These are phyloP conservation scores for Stenoptilia bipunctidactyla DNA, from an alignment of 2,888 invertebrate genomes.

Conservation along the genomic window DNA sequence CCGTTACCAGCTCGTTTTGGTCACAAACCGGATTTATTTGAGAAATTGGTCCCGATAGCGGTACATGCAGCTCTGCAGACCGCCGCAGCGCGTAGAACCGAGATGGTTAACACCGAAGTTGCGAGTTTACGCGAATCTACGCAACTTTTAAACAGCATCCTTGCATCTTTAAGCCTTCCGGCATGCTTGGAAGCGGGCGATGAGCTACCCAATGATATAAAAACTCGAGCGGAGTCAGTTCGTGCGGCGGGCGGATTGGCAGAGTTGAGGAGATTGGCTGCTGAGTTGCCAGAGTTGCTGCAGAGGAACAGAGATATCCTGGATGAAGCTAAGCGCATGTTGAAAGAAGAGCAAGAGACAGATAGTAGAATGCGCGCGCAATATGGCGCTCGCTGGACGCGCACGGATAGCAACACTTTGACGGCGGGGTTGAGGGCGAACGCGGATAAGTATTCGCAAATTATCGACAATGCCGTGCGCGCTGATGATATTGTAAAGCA, in stretches of 20 bases:
- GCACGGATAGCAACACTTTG: conserved; percentile 88
- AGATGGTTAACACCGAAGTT: conserved; percentile 88
- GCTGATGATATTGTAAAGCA: conserved; percentile 88
- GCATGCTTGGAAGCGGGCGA: conserved; percentile 92
- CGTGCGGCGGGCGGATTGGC: conserved; percentile 82
- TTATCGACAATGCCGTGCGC: conserved; percentile 90
- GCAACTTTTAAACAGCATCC: conserved; percentile 87
- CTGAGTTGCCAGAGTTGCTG: conserved; percentile 90
- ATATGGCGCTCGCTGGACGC: conserved; percentile 93
- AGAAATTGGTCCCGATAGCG: conserved; percentile 87
- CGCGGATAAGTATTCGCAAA: conserved; percentile 91
- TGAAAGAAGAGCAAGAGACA: conserved; percentile 92
- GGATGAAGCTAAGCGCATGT: conserved; percentile 88
- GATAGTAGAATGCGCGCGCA: conserved; percentile 90
- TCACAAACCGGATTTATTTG: conserved; percentile 85
- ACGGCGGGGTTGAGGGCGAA: conserved; percentile 92
- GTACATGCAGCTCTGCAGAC: conserved; percentile 92
- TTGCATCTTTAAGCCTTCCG: conserved; percentile 95
- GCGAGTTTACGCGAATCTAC: conserved; percentile 90
- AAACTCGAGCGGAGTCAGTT: conserved; percentile 86
- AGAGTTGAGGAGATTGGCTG: conserved; percentile 79
- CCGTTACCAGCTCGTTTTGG: conserved; percentile 68
- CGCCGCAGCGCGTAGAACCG: conserved; percentile 87
- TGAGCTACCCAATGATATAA: conserved; percentile 87
- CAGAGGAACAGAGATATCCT: conserved; percentile 91